Base-by-base conservation (phyloP, 1,140 invertebrate genomes). In the Papilio glaucus region DNA sequence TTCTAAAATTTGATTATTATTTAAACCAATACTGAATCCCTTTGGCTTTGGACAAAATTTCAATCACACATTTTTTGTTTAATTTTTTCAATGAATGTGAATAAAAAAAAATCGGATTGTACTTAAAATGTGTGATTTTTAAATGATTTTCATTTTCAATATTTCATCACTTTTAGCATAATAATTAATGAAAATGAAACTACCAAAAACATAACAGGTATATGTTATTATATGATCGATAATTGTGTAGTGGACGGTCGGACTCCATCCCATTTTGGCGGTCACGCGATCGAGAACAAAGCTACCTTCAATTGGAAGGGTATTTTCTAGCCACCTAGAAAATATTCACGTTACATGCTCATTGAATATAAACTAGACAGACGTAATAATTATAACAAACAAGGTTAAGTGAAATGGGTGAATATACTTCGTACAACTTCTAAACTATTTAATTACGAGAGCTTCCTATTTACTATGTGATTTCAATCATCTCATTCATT, bases 211-310 rank as follows among this genome's bases (percentile, higher is more conserved):
- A 13, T 24, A 57, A 18, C 45, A 9, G 9, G 10, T 26, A 13
- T 49, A 57, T 24, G 49, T 13, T 57, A 57, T 24, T 18, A 24
- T 26, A 15, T 57, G 24, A 57, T 49, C 76, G 72, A 80, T 80
- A 80, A 80, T 80, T 76, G 72, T 67, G 70, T 80, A 77, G 76
- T 62, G 76, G 76, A 72, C 18, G 53, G 29, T 68, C 57, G 63
- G 73, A 71, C 68, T 61, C 61, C 61, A 61, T 69, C 57, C 71
- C 60, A 41, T 12, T 39, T 71, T 57, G 24, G 75, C 18, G 72
- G 78, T 80, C 78, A 80, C 78, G 76, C 78, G 78, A 80, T 73
- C 42, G 26, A 21, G 10, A 57, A 18, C 21, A 57, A 57, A 33
- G 29, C 29, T 6, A 57, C 49, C 21, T 9, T 57, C 49, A 65